A percentile compares a stretch with the other conserved stretches of the same genome.
These are phyloP conservation scores for Loxodonta africana DNA, from an alignment of 2,113 vertebrate species.

Conservation along the genomic window DNA sequence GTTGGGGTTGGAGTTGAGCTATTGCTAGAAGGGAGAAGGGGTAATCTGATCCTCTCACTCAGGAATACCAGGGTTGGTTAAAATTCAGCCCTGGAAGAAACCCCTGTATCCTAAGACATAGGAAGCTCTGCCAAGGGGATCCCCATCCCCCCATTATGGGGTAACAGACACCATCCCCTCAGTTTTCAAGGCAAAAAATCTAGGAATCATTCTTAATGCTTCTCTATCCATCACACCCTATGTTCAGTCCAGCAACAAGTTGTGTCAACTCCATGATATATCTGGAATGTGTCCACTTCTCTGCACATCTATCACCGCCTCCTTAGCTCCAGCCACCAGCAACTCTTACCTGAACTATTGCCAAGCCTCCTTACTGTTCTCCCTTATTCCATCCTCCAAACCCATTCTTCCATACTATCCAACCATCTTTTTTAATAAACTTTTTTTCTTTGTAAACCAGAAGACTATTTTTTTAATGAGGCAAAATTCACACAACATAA, in stretches of 20 bases:
- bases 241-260: neutral
- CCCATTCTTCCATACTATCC: neutral
- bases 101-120: neutral
- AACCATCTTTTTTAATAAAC: neutral
- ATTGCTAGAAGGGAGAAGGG: neutral
- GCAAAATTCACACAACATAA: constrained; percentile 41
- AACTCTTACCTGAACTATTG: constrained; percentile 12
- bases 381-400: constrained; percentile 32
- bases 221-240: neutral
- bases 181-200: neutral
- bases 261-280: neutral
- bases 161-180: neutral
- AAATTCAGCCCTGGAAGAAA: neutral
- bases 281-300: neutral
- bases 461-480: neutral
- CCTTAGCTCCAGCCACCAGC: constrained; percentile 7
- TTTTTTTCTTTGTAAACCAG: neutral
- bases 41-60: neutral
- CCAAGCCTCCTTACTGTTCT: neutral
- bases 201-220: constrained; percentile 23
- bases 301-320: neutral
- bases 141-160: neutral
- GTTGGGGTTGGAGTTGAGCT: neutral
- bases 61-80: neutral
- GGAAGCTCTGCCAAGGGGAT: neutral